Conservation (phyloP, 2,888 invertebrate species). For the Rhimphoctona megacephalus region DNA sequence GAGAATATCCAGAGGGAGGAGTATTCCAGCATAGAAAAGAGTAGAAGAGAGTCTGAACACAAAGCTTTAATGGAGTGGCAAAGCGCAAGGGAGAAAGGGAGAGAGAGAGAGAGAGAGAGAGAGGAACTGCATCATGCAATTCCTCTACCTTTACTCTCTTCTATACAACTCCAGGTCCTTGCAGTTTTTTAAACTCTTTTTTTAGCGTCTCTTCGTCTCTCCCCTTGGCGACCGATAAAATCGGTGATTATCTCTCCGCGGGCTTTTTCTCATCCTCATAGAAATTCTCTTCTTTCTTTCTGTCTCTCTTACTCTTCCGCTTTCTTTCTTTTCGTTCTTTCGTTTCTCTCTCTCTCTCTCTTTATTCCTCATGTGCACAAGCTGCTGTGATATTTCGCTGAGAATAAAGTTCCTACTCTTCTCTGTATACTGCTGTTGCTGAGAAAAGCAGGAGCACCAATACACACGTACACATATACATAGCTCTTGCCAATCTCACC, state of each 20-base stretch:
- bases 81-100: constrained; percentile 25
- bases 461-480: constrained; percentile 19
- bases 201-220: constrained; percentile 45
- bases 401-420: constrained; percentile 62
- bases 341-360: constrained; percentile 14
- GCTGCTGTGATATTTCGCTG: constrained; percentile 60
- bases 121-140: constrained; percentile 51
- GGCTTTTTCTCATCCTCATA: constrained; percentile 68
- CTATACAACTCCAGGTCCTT: constrained; percentile 36
- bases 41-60: constrained; percentile 44
- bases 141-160: constrained; percentile 38
- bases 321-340: constrained; percentile 31
- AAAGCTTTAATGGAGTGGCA: constrained; percentile 52
- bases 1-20: constrained; percentile 72
- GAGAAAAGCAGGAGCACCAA: constrained; percentile 58
- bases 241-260: constrained; percentile 67
- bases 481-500: constrained; percentile 63
- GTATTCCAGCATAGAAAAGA: constrained; percentile 63
- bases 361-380: constrained; percentile 34
- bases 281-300: constrained; percentile 56
- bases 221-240: constrained; percentile 66
- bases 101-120: constrained; percentile 14
- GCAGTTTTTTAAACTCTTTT: constrained; percentile 32
- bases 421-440: constrained; percentile 37
- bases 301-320: constrained; percentile 10